phyloP scores from a whole-genome alignment of 2,888 invertebrate species.

The Teleiodes luculella region DNA sequence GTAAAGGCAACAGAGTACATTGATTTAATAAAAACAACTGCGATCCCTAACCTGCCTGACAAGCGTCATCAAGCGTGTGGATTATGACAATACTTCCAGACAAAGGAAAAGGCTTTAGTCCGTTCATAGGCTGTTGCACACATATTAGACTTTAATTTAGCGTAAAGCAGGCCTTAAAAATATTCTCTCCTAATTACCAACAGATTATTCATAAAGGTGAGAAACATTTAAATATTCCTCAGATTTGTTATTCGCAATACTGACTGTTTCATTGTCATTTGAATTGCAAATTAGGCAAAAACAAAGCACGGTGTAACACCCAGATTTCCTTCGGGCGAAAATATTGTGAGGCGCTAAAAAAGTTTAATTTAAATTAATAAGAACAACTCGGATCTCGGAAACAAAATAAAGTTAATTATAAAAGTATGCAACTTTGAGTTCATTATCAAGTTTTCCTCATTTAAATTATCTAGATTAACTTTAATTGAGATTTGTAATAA shows the following conservation, averaged over 20 bases:
- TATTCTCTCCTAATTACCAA: background rate
- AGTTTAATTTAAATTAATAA: conserved; percentile 13
- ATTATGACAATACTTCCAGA: too few relatives aligned
- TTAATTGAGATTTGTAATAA: too few relatives aligned
- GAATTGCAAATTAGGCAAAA: conserved; percentile 2
- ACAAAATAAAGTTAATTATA: conserved; percentile 13
- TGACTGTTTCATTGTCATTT: background rate
- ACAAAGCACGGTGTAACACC: background rate
- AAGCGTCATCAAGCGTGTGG: too few relatives aligned
- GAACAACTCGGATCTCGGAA: conserved; percentile 10
- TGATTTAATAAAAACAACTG: too few relatives aligned
- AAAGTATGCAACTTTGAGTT: conserved; percentile 11
- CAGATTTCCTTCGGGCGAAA: background rate
- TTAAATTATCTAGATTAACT: conserved; percentile 8
- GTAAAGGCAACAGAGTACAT: too few relatives aligned
- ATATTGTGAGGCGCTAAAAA: conserved; percentile 1
- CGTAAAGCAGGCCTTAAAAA: background rate
- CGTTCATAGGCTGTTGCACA: too few relatives aligned
- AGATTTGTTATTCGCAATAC: conserved; percentile 13
- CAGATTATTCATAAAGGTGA: conserved; percentile 8
- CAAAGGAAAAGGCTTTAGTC: too few relatives aligned
- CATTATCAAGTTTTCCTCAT: conserved; percentile 12
- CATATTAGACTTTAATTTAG: too few relatives aligned
- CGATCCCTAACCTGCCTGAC: too few relatives aligned
- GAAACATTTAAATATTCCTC: conserved; percentile 8